Evolutionary conservation across 1,140 invertebrate genomes (phyloP).

Genomic region (Drosophila hydei): DNA sequence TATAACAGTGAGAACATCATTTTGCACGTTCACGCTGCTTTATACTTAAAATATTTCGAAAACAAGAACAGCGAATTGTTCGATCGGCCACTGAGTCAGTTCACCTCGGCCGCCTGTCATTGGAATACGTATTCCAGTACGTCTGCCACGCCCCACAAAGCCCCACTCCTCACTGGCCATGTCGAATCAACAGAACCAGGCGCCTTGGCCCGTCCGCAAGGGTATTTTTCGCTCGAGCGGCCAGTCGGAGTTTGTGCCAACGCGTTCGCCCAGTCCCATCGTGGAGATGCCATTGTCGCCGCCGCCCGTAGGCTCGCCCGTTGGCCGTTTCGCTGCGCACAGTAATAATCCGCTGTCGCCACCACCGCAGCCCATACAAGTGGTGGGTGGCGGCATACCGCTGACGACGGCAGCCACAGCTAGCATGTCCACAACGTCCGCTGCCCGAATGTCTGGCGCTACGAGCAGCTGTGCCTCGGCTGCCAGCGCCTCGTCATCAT

Average conservation of each 20-base stretch:
- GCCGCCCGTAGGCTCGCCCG: constrained; percentile 73
- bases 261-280: constrained; percentile 81
- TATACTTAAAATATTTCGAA: constrained; percentile 19
- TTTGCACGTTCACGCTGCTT: constrained; percentile 31
- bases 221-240: constrained; percentile 86
- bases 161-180: constrained; percentile 47
- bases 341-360: constrained; percentile 66
- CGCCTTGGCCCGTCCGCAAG: constrained; percentile 88
- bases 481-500: constrained; percentile 36
- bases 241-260: constrained; percentile 81
- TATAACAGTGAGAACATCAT: constrained; percentile 25
- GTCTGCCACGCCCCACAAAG: not conserved
- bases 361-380: constrained; percentile 77
- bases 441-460: constrained; percentile 60
- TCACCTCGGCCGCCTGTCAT: constrained; percentile 29
- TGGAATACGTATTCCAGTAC: constrained; percentile 40
- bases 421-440: constrained; percentile 59
- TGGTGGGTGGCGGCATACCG: constrained; percentile 50
- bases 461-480: constrained; percentile 33
- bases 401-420: constrained; percentile 25
- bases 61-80: constrained; percentile 29
- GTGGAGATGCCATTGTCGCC: constrained; percentile 83
- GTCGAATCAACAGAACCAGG: constrained; percentile 85
- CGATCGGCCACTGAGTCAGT: constrained; percentile 33
- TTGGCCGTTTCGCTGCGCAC: constrained; percentile 46